Percentiles rank a stretch among this genome's conserved stretches.
phyloP scores from a whole-genome alignment of 2,797 vertebrate genomes.

The Helicolenus hilgendorfi region DNA sequence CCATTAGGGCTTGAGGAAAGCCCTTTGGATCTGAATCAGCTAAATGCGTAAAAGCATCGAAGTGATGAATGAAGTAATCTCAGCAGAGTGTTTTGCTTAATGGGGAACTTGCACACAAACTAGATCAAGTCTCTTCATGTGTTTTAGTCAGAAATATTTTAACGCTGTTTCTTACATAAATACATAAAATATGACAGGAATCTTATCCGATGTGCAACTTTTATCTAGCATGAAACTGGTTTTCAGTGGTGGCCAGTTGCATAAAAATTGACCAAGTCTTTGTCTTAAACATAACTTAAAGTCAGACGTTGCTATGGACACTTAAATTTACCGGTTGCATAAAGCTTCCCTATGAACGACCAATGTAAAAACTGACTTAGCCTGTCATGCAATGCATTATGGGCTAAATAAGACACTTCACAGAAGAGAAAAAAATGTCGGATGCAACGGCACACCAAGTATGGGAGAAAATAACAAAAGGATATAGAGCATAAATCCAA shows the following conservation, averaged over 20 bases:
- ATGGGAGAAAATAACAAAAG: no score
- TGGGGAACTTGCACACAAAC: not conserved
- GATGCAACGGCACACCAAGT: no score
- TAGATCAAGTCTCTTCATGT: not conserved
- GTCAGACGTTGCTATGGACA: no score
- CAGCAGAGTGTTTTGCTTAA: not conserved
- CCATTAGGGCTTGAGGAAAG: conserved; percentile 39
- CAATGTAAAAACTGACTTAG: no score
- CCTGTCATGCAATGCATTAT: no score
- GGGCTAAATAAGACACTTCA: no score
- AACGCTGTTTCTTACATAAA: not conserved
- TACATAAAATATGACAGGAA: not conserved
- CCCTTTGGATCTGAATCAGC: conserved; percentile 25
- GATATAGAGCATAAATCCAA: no score
- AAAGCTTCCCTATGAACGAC: no score
- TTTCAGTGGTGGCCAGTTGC: not conserved
- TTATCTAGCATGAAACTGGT: not conserved
- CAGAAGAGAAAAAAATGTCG: no score
- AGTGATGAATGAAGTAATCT: not conserved
- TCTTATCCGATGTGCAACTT: not conserved
- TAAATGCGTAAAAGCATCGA: conserved; percentile 8
- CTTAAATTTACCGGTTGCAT: no score
- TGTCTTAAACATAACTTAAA: no score
- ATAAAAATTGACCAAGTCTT: no score
- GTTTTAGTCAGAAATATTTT: not conserved